Percentiles rank a stretch among this genome's conserved stretches.
Conservation (phyloP, 2,113 vertebrate genomes). For the Actenoides lindsayi region DNA sequence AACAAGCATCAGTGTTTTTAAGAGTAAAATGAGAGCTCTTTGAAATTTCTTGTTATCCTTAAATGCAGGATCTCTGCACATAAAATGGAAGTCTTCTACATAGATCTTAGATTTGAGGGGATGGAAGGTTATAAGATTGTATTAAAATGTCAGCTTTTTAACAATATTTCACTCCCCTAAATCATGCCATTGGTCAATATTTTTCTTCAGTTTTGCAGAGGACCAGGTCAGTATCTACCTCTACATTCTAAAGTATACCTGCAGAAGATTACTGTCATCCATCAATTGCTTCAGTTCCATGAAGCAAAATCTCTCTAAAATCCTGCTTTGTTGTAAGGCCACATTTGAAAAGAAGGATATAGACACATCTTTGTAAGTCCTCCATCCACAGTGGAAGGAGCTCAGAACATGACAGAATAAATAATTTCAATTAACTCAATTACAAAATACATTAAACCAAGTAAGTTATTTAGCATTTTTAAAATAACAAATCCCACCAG, state of each 20-base stretch:
- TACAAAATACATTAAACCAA: not conserved
- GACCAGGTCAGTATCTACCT: not conserved
- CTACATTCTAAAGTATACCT: not conserved
- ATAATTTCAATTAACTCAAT: not conserved
- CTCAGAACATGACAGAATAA: not conserved
- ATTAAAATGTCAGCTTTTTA: not conserved
- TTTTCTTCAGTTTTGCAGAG: not conserved
- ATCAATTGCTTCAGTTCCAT: not conserved
- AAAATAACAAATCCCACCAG: not conserved
- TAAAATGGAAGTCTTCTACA: not conserved
- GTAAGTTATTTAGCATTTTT: not conserved
- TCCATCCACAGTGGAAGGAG: not conserved
- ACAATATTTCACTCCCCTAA: not conserved
- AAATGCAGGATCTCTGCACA: not conserved
- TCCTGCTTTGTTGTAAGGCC: not conserved
- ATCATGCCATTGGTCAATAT: not conserved
- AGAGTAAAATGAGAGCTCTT: not conserved
- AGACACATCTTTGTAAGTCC: not conserved
- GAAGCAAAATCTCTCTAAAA: not conserved
- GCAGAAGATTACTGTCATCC: not conserved
- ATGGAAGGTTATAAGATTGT: not conserved
- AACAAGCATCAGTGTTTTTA: not conserved
- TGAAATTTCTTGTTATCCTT: not conserved
- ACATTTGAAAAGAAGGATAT: not conserved
- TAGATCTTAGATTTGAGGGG: not conserved